These are phyloP conservation scores for Drosophila lacicola DNA, from an alignment of 2,888 invertebrate genomes.

Conservation along the genomic window DNA sequence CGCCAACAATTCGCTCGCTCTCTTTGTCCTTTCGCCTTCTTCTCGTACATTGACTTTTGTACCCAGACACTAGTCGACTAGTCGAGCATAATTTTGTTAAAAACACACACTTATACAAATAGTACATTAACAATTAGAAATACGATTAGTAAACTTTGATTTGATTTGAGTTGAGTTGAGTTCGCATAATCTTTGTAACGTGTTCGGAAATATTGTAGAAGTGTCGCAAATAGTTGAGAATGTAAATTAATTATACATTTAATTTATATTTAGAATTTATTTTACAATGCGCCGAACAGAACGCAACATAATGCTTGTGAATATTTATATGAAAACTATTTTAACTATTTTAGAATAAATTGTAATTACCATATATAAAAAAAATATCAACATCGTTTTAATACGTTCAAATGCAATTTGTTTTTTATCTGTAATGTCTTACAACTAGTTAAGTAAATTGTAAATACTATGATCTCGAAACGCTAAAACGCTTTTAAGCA, in stretches of 20 bases:
- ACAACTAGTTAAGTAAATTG: conserved; percentile 68
- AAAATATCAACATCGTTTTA: conserved; percentile 54
- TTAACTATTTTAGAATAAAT: conserved; percentile 51
- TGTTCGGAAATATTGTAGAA: conserved; percentile 33
- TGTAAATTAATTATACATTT: conserved; percentile 32
- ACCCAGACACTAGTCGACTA: conserved; percentile 48
- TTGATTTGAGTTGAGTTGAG: conserved; percentile 49
- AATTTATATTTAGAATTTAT: conserved; percentile 59
- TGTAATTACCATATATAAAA: conserved; percentile 38
- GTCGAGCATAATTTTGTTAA: conserved; percentile 17
- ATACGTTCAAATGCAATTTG: conserved; percentile 83
- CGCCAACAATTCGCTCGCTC: conserved; percentile 14
- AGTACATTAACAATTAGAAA: conserved; percentile 76
- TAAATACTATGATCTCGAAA: conserved; percentile 44
- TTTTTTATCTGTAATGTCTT: conserved; percentile 69
- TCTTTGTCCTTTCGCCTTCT: conserved; percentile 26
- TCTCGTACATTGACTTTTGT: conserved; percentile 62
- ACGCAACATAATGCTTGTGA: conserved; percentile 44
- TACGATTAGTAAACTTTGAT: conserved; percentile 33
- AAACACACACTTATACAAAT: conserved; percentile 77
- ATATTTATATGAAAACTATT: conserved; percentile 65
- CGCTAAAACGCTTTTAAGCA: conserved; percentile 47
- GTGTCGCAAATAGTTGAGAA: conserved; percentile 43
- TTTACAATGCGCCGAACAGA: conserved; percentile 61
- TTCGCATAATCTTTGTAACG: conserved; percentile 30